Percentiles rank a stretch among this genome's conserved stretches.
Conservation (phyloP, 2,113 vertebrate genomes). For the Megaceryle maxima region DNA sequence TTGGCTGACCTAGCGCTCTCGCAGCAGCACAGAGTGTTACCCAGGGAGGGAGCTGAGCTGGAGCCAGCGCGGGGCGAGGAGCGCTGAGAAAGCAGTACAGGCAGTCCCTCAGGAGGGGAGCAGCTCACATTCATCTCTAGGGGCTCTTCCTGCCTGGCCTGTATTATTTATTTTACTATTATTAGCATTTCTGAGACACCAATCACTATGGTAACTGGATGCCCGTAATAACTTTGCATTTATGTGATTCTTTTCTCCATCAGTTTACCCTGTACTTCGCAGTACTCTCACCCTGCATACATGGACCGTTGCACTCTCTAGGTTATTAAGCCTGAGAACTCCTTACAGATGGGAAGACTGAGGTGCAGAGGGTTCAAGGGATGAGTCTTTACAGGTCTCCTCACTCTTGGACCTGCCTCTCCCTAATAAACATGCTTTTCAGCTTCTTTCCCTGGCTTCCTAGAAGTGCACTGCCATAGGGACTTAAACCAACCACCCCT, state of each 20-base stretch:
- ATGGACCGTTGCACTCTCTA: fast-evolving
- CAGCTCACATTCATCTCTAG: conserved; percentile 38
- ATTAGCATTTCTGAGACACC: conserved; percentile 64
- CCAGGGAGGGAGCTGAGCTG: conserved; percentile 4
- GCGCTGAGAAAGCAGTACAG: conserved; percentile 53
- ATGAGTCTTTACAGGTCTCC: background rate
- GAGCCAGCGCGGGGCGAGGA: background rate
- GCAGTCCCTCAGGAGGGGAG: conserved; percentile 32
- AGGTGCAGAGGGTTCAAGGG: background rate
- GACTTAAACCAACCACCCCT: background rate
- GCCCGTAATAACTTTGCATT: conserved; percentile 30
- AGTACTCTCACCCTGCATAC: background rate
- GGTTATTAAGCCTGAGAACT: background rate
- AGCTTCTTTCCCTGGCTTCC: background rate
- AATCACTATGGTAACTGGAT: conserved; percentile 58
- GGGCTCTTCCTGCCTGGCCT: conserved; percentile 56
- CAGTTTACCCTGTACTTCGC: background rate
- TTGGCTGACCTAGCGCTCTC: conserved; percentile 31
- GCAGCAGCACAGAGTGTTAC: background rate
- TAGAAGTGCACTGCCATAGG: background rate
- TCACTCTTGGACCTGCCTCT: background rate
- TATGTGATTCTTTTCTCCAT: background rate
- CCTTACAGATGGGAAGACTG: background rate
- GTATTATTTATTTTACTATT: conserved; percentile 68
- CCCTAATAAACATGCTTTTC: background rate